Base-by-base conservation (phyloP, 2,888 invertebrate species). In the Archaeoteleia sp. region DNA sequence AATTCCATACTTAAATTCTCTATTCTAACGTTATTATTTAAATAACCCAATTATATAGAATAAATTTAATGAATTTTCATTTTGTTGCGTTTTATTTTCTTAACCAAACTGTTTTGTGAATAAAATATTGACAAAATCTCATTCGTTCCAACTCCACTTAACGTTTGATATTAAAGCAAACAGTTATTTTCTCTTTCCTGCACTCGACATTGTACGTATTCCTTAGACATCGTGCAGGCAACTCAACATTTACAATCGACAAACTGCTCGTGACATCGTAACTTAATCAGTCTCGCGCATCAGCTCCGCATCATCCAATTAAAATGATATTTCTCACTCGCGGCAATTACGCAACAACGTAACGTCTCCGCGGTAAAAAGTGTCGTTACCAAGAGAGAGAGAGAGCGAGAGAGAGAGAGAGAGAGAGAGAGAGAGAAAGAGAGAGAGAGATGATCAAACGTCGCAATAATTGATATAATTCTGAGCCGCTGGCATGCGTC, bases 281-380 rank as follows among this genome's bases (percentile, higher is more conserved):
- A 46, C 53, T 45, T 34, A 40, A 46, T 53, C 61, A 34, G 46
- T 46, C 46, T 46, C 7, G 45, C 29, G 35, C 39, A 46, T 53
- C 53, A 40, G 34, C 17, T 39, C 34, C 48, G 40, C 46, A 53
- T 51, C 51, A 53, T 61, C 45, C 45, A 53, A 40, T 46, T 61
- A 40, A 61, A 53, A 46, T 14, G 12, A 30, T 45, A 37, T 45
- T 45, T 54, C 35, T 53, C 27, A 35, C 27, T 27, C 6, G 12
- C 17, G 10, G 43, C 27, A 35, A 55, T 58, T 42, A 14, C 34
- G 35, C 58, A 55, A 55, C 30, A 15, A 30, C 13, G 14, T 7
- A 29, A 12, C 37, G 7, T 49, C 49, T 37, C 15, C 32, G 29
- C 10, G 1, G 1, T 30, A 51, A 51, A 29, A 39, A 30, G 39